phyloP scores from a whole-genome alignment of 1,140 invertebrate genomes.

The Drosophila trapezifrons region DNA sequence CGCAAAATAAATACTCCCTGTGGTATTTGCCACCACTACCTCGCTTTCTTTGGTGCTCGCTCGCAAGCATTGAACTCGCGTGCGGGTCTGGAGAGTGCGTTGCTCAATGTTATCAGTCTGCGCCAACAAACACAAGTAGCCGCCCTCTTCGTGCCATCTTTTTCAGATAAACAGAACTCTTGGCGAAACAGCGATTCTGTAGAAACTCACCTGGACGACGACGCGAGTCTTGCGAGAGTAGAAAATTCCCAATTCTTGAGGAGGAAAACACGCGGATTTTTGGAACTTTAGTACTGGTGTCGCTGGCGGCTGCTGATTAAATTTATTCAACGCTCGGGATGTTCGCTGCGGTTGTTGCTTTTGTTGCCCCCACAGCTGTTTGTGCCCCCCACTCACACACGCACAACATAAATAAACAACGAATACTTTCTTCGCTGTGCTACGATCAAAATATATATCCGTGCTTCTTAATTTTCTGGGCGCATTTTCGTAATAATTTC shows the following conservation, averaged over 20 bases:
- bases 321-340: constrained; percentile 43
- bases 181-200: not conserved
- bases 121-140: not conserved
- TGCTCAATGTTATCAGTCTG: constrained; percentile 22
- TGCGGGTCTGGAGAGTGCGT: not conserved
- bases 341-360: constrained; percentile 36
- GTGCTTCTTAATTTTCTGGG: constrained; percentile 49
- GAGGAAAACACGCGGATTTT: not conserved
- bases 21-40: constrained; percentile 3
- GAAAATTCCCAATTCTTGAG: constrained; percentile 2
- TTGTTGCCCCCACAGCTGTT: constrained; percentile 72
- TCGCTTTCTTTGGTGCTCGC: not conserved
- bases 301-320: constrained; percentile 18
- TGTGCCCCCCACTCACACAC: constrained; percentile 49
- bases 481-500: constrained; percentile 57
- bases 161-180: constrained; percentile 1
- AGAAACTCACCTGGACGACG: constrained; percentile 17
- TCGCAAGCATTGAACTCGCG: constrained; percentile 12
- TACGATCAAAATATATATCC: constrained; percentile 29
- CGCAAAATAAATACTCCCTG: constrained; percentile 4
- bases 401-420: constrained; percentile 69
- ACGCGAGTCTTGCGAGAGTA: not conserved
- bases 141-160: not conserved
- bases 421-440: constrained; percentile 42
- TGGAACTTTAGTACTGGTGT: constrained; percentile 8